Percentiles rank a stretch among this genome's conserved stretches.
phyloP scores from a whole-genome alignment of 2,797 vertebrate species.

The Picus viridis region DNA sequence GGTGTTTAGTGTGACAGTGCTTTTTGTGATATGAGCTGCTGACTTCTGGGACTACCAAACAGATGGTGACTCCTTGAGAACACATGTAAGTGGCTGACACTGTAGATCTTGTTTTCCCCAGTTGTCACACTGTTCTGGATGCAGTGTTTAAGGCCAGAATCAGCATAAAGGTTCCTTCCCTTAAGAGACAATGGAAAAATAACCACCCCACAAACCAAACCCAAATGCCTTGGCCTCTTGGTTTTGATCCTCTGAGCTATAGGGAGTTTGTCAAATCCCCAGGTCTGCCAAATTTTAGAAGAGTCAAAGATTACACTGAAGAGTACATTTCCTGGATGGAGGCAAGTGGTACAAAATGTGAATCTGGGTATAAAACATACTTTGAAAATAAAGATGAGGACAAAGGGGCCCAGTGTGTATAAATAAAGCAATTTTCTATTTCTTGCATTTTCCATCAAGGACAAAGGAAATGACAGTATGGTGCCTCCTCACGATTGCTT shows the following conservation, averaged over 20 bases:
- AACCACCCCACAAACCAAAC: background rate
- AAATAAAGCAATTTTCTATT: background rate
- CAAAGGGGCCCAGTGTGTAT: background rate
- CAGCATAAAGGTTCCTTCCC: background rate
- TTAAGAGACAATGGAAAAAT: background rate
- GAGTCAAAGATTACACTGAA: background rate
- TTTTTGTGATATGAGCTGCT: constrained; percentile 30
- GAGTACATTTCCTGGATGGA: background rate
- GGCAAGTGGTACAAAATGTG: background rate
- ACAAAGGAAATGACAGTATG: background rate
- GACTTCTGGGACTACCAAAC: constrained; percentile 48
- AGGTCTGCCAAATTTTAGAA: background rate
- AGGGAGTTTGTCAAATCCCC: background rate
- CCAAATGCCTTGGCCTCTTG: background rate
- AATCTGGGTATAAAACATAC: background rate
- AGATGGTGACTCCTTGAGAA: constrained; percentile 50
- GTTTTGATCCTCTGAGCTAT: background rate
- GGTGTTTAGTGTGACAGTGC: constrained; percentile 43
- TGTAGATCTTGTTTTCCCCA: constrained; percentile 45
- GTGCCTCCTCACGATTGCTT: background rate
- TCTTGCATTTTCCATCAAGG: background rate
- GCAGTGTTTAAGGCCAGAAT: background rate
- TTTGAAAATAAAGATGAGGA: background rate
- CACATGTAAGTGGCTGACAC: constrained; percentile 63
- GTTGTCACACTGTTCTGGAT: background rate